Evolutionary conservation across 2,888 invertebrate genomes (phyloP).

Genomic region (Poecilobothrus nobilitatus): DNA sequence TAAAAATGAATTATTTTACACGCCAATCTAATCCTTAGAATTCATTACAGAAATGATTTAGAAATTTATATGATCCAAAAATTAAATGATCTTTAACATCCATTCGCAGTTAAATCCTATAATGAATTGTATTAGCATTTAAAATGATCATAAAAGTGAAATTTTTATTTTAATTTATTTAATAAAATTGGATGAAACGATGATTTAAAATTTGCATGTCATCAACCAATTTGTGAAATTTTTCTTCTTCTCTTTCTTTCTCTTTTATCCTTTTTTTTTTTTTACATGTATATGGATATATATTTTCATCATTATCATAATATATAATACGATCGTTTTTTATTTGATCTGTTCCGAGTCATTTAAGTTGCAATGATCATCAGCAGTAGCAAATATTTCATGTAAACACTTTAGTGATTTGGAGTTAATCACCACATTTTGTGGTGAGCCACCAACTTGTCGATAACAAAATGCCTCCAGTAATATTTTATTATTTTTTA

Average conservation of each 20-base stretch:
- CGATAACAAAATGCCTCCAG: not conserved
- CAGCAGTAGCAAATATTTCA: not conserved
- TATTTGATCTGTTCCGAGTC: slow-evolving; percentile 1
- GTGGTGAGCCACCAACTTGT: not conserved
- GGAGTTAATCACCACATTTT: not conserved
- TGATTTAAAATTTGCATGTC: not conserved
- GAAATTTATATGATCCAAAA: no score
- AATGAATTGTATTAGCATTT: no score
- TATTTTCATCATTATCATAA: no score
- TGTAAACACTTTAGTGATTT: not conserved
- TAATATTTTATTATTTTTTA: no score
- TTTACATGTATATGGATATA: not conserved
- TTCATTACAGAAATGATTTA: no score
- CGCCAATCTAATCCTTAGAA: no score
- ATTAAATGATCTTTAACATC: no score
- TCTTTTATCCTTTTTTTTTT: not conserved
- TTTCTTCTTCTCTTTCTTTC: not conserved
- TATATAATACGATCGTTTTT: not conserved
- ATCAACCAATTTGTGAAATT: not conserved
- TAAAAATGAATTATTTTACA: no score
- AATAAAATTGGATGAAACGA: not conserved
- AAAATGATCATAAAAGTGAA: no score
- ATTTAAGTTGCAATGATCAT: not conserved
- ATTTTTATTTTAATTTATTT: no score
- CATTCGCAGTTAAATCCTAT: no score